These are phyloP conservation scores for Hydropsyche tenuis DNA, from an alignment of 1,140 invertebrate species.

Conservation along the genomic window DNA sequence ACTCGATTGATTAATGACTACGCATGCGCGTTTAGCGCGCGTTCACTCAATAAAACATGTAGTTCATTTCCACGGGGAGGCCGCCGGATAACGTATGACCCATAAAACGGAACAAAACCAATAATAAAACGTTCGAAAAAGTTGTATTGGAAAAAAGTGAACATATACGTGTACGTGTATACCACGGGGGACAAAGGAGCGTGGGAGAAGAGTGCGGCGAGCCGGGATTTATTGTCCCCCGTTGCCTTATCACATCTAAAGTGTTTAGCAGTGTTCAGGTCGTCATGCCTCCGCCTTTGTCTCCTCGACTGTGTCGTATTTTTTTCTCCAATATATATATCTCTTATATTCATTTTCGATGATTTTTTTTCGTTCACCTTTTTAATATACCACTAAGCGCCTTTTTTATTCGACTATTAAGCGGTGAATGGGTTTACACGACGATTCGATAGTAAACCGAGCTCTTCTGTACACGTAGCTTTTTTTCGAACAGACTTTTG, in stretches of 20 bases:
- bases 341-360: not conserved
- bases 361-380: constrained; percentile 13
- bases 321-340: constrained; percentile 5
- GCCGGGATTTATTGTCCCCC: constrained; percentile 43
- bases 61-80: constrained; percentile 34
- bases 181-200: constrained; percentile 34
- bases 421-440: constrained; percentile 19
- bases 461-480: not conserved
- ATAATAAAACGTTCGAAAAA: constrained; percentile 42
- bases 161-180: not conserved
- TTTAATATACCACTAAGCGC: not conserved
- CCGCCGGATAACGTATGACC: constrained; percentile 38
- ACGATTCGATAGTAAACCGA: constrained; percentile 10
- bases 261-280: constrained; percentile 35
- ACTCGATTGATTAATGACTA: not conserved
- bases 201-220: constrained; percentile 33
- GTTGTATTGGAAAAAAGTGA: constrained; percentile 21
- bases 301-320: not conserved
- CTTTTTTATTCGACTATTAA: constrained; percentile 29
- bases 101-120: constrained; percentile 46
- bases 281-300: constrained; percentile 29
- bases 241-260: constrained; percentile 35
- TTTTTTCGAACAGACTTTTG: too few species aligned
- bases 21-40: constrained; percentile 1
- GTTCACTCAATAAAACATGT: constrained; percentile 28